These are phyloP conservation scores for Vespertilio murinus DNA, from an alignment of 2,797 vertebrate genomes.

Conservation along the genomic window DNA sequence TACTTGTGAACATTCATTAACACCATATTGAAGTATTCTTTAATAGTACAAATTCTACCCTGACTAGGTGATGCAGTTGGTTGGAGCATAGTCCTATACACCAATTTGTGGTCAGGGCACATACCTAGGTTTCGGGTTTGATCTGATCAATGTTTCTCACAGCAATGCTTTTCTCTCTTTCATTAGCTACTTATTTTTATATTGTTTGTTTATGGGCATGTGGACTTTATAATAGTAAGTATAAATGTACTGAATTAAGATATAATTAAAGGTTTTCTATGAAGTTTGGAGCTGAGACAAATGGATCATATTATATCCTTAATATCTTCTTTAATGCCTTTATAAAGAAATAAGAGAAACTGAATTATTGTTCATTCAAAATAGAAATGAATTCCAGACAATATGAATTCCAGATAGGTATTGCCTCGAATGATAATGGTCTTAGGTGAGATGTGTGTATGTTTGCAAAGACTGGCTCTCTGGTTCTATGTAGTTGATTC, in stretches of 20 bases:
- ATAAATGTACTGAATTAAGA: not conserved
- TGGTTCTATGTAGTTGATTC: not conserved
- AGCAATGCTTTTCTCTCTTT: not conserved
- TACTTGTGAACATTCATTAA: not conserved
- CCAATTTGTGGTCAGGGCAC: not conserved
- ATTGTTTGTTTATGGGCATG: not conserved
- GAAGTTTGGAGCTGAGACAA: not conserved
- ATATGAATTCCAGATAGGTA: not conserved
- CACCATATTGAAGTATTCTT: not conserved
- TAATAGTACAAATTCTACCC: not conserved
- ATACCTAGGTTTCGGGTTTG: not conserved
- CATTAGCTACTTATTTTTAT: not conserved
- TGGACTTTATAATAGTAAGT: constrained; percentile 35
- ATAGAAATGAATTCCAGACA: not conserved
- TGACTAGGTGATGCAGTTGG: not conserved
- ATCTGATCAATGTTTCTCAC: not conserved
- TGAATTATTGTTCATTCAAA: constrained; percentile 8
- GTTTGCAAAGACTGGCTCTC: not conserved
- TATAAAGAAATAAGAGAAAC: not conserved
- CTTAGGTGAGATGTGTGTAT: not conserved
- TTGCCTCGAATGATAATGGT: rapidly evolving
- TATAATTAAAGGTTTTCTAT: constrained; percentile 18
- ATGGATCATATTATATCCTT: not conserved
- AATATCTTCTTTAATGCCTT: not conserved
- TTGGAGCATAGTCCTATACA: not conserved